Conservation (phyloP, 2,797 vertebrate species). For the Rhabdophis nuchalis region DNA sequence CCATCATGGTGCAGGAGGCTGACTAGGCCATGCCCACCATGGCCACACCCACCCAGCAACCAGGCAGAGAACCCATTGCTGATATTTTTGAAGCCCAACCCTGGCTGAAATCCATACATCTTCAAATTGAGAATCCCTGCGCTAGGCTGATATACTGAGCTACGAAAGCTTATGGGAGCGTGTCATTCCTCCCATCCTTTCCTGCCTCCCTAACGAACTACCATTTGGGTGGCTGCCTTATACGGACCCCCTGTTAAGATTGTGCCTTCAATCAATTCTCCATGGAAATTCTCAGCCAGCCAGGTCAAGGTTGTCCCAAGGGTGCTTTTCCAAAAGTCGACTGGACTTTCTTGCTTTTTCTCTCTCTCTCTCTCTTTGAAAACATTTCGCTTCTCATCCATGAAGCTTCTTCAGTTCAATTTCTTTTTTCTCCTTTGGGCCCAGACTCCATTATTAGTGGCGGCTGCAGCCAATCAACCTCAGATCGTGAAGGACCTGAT, state of each 20-base stretch:
- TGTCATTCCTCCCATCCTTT: not conserved
- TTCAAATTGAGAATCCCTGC: not conserved
- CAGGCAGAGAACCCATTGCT: too few species aligned
- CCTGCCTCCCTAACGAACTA: not conserved
- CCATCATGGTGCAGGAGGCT: too few species aligned
- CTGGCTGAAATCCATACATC: not conserved
- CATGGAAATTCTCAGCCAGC: not conserved
- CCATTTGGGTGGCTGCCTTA: not conserved
- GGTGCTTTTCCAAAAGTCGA: not conserved
- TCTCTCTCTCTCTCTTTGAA: not conserved
- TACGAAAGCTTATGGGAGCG: not conserved
- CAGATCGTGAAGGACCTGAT: constrained; percentile 85
- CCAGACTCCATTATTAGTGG: constrained; percentile 87
- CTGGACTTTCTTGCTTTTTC: not conserved
- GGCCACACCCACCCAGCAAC: too few species aligned
- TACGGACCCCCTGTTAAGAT: not conserved
- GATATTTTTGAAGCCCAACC: too few species aligned
- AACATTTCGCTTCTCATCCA: not conserved
- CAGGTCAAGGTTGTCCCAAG: not conserved
- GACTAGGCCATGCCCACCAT: too few species aligned
- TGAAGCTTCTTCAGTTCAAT: not conserved
- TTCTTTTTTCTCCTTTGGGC: not conserved
- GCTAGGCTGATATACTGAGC: not conserved
- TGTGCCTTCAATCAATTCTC: not conserved
- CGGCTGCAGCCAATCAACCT: constrained; percentile 84